Percentiles rank a stretch among this genome's conserved stretches.
These are phyloP conservation scores for Yponomeuta plumbellus DNA, from an alignment of 2,888 invertebrate species.

Conservation along the genomic window DNA sequence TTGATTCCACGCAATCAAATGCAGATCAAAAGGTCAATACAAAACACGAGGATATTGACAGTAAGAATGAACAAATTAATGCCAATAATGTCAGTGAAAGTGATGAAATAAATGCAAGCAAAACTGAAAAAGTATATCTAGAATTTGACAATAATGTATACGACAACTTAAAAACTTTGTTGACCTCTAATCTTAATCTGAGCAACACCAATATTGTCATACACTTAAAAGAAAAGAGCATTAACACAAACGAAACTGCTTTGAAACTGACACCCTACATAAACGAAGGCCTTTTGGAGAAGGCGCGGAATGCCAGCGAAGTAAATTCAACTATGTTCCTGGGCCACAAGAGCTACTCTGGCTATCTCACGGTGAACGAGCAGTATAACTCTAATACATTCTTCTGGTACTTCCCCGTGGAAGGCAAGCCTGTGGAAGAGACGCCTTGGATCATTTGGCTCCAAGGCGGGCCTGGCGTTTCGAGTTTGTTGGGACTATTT, in stretches of 20 bases:
- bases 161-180: too few relatives aligned
- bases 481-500: conserved; percentile 72
- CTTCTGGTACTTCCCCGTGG: conserved; percentile 89
- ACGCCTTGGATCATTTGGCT: conserved; percentile 89
- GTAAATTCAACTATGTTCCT: conserved; percentile 47
- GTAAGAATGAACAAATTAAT: too few relatives aligned
- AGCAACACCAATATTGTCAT: too few relatives aligned
- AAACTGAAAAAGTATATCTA: too few relatives aligned
- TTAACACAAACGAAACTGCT: conserved; percentile 33
- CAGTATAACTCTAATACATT: conserved; percentile 84
- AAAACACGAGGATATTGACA: too few relatives aligned
- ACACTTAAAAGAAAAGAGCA: too few relatives aligned
- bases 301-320: conserved; percentile 49
- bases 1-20: too few relatives aligned
- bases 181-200: too few relatives aligned
- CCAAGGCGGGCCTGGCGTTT: conserved; percentile 91
- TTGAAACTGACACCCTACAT: conserved; percentile 58
- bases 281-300: conserved; percentile 45
- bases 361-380: conserved; percentile 83
- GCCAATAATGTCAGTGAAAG: too few relatives aligned
- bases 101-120: too few relatives aligned
- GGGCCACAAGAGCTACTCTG: conserved; percentile 68
- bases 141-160: too few relatives aligned
- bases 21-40: not conserved
- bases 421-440: conserved; percentile 43